These are phyloP conservation scores for Tyria jacobaeae DNA, from an alignment of 2,888 invertebrate genomes.

Conservation along the genomic window DNA sequence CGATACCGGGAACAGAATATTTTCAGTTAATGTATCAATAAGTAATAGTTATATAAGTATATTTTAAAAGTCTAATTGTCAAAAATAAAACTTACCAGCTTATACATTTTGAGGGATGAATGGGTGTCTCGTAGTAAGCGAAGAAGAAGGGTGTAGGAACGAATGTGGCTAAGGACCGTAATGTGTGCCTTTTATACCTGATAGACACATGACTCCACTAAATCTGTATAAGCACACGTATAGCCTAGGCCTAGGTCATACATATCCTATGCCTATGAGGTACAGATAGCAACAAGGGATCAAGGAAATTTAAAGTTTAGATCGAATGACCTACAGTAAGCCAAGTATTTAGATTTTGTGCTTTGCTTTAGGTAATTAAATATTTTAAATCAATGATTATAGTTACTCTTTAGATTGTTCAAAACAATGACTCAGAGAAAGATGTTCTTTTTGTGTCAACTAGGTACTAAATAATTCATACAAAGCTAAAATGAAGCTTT, in stretches of 20 bases:
- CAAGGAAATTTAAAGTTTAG: not conserved
- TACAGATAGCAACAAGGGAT: slow-evolving; percentile 66
- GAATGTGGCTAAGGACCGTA: slow-evolving; percentile 75
- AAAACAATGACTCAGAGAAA: too few relatives aligned
- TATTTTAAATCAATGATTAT: too few relatives aligned
- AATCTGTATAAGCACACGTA: slow-evolving; percentile 81
- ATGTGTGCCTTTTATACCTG: slow-evolving; percentile 76
- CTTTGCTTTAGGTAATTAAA: too few relatives aligned
- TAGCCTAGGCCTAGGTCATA: slow-evolving; percentile 77
- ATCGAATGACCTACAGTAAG: not conserved
- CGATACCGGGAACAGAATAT: too few relatives aligned
- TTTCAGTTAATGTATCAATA: too few relatives aligned
- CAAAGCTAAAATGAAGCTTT: too few relatives aligned
- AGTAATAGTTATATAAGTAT: too few relatives aligned
- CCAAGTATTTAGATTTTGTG: too few relatives aligned
- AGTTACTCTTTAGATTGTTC: too few relatives aligned
- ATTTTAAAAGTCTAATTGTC: not conserved
- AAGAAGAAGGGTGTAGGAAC: slow-evolving; percentile 71
- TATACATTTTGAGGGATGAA: slow-evolving; percentile 85
- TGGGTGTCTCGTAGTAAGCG: slow-evolving; percentile 62
- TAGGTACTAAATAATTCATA: too few relatives aligned
- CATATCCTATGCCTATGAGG: slow-evolving; percentile 60
- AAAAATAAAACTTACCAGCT: slow-evolving; percentile 82
- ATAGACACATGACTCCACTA: slow-evolving; percentile 73
- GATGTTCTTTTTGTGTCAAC: too few relatives aligned